These are phyloP conservation scores for Nephila pilipes DNA, from an alignment of 1,140 invertebrate genomes.

Conservation along the genomic window DNA sequence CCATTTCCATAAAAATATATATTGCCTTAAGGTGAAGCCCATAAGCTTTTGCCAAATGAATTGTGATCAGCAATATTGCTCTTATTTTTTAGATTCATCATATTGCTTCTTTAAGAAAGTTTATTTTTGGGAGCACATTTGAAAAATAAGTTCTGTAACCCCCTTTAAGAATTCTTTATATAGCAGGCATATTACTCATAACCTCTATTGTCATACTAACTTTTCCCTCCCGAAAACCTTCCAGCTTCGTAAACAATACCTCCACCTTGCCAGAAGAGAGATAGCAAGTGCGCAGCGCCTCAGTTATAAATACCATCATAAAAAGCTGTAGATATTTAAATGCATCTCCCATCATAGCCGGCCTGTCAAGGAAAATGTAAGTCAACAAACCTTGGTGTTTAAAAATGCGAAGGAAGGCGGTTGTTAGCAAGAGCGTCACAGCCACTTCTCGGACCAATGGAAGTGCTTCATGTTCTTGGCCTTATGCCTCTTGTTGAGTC, in stretches of 20 bases:
- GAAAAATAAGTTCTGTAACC: no score
- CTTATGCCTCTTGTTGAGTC: constrained; percentile 57
- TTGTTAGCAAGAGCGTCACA: constrained; percentile 7
- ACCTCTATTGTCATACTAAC: no score
- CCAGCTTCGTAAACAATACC: neutral
- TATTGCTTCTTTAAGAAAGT: no score
- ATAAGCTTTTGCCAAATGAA: no score
- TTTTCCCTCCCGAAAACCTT: neutral
- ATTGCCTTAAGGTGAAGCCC: no score
- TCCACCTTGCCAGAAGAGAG: neutral
- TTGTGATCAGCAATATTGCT: no score
- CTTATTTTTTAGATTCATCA: no score
- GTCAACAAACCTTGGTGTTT: constrained; percentile 64
- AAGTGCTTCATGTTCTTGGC: constrained; percentile 46
- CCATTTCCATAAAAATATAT: no score
- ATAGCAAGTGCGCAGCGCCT: neutral
- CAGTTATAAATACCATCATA: constrained; percentile 8
- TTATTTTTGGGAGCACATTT: no score
- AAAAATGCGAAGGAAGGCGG: constrained; percentile 69
- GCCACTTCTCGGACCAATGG: constrained; percentile 50
- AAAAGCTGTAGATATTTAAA: constrained; percentile 28
- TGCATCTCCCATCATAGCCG: constrained; percentile 5
- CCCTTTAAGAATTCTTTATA: no score
- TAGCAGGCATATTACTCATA: no score
- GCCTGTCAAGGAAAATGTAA: neutral